These are phyloP conservation scores for Microtus agrestis DNA, from an alignment of 2,797 vertebrate species.

Conservation along the genomic window DNA sequence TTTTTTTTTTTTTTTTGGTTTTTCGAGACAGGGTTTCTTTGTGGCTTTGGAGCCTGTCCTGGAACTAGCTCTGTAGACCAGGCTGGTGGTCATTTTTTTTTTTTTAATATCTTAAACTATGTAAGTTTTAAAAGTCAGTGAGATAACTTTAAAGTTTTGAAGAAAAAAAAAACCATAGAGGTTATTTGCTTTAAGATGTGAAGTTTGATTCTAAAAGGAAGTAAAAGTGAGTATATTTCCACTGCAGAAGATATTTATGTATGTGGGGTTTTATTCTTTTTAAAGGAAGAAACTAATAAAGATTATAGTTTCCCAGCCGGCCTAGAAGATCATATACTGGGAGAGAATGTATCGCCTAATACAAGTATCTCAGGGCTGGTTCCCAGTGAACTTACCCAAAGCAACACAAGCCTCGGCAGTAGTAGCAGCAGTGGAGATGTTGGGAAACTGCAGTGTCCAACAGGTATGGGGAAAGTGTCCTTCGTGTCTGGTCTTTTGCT, in stretches of 20 bases:
- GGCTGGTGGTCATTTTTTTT: too few relatives aligned
- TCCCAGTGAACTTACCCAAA: conserved; percentile 93
- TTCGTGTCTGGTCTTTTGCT: neutral
- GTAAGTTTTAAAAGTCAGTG: conserved; percentile 31
- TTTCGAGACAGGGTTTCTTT: too few relatives aligned
- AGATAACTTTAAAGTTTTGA: conserved; percentile 41
- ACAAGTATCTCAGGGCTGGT: conserved; percentile 87
- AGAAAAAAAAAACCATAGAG: neutral
- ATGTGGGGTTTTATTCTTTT: conserved; percentile 68
- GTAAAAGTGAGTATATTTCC: conserved; percentile 36
- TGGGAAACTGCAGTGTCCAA: conserved; percentile 89
- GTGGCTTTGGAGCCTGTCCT: too few relatives aligned
- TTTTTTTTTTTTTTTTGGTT: conserved; percentile 48
- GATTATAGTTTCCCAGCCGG: conserved; percentile 92
- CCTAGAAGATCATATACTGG: conserved; percentile 92
- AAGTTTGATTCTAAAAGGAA: conserved; percentile 52
- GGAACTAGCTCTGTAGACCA: too few relatives aligned
- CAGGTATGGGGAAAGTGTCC: conserved; percentile 85
- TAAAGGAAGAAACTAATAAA: conserved; percentile 91
- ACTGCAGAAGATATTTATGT: conserved; percentile 25
- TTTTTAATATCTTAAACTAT: conserved; percentile 33
- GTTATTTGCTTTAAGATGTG: conserved; percentile 23
- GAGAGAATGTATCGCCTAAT: conserved; percentile 87
- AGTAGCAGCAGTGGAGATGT: conserved; percentile 95
- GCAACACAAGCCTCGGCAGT: conserved; percentile 96